Conservation (phyloP, 2,888 invertebrate species). For the Silvanus unidentatus region DNA sequence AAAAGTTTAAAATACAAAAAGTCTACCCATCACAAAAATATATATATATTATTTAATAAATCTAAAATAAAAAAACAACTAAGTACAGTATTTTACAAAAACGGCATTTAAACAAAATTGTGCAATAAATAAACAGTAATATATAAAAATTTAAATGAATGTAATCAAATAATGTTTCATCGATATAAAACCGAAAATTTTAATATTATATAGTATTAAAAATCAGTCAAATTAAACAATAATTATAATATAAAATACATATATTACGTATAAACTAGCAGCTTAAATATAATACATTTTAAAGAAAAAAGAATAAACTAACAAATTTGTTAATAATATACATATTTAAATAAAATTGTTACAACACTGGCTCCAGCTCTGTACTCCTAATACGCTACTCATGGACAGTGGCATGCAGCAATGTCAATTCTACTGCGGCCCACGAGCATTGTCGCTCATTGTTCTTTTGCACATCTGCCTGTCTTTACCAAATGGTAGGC, state of each 20-base stretch:
- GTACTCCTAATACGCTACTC: slow-evolving; percentile 33
- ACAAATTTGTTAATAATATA: slow-evolving; percentile 17
- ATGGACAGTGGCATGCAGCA: slow-evolving; percentile 45
- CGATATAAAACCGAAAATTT: slow-evolving; percentile 14
- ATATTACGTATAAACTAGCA: too few species aligned
- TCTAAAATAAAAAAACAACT: slow-evolving; percentile 8
- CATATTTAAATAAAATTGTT: slow-evolving; percentile 22
- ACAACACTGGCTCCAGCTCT: slow-evolving; percentile 41
- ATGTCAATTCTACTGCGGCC: slow-evolving; percentile 44
- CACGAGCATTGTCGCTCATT: slow-evolving; percentile 44
- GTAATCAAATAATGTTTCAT: slow-evolving; percentile 11
- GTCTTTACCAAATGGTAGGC: slow-evolving; percentile 47
- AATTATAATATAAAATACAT: not conserved
- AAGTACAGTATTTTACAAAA: not conserved
- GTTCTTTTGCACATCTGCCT: slow-evolving; percentile 47
- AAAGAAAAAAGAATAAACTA: slow-evolving; percentile 20
- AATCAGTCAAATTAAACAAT: not conserved
- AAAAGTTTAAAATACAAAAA: slow-evolving; percentile 30
- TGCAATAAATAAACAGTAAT: slow-evolving; percentile 29
- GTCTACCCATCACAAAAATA: slow-evolving; percentile 22
- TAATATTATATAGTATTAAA: slow-evolving; percentile 20
- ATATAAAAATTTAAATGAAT: slow-evolving; percentile 20
- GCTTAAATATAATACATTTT: slow-evolving; percentile 7
- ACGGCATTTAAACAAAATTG: slow-evolving; percentile 28
- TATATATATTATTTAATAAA: too few species aligned